Base-by-base conservation (phyloP, 2,113 vertebrate species). In the Dissostichus mawsoni region DNA sequence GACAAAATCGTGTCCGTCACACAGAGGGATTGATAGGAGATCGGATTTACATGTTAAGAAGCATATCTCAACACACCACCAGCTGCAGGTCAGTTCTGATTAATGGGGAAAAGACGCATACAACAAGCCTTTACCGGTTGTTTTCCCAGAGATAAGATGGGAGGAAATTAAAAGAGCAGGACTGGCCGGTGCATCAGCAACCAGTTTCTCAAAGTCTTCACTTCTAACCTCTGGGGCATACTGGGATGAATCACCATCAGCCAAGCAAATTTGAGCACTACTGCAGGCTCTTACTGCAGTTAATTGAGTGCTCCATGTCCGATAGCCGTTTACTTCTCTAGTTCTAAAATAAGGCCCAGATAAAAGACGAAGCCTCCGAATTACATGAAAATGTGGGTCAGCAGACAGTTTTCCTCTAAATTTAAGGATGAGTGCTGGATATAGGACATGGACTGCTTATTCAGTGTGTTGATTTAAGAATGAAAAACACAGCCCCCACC, bases 231-330 rank as follows among this genome's bases (percentile, higher is more conserved):
- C 71, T 25, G 50, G 88, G 84, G 76, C 57, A 76, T 41, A 69
- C 44, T 45, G 72, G 72, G 79, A 92, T 89, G 85, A 91, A 87
- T 91, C 87, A 88, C 86, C 80, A 82, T 80, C 78, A 76, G 50
- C 44, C 70, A 51, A 68, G 77, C 67, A 89, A 83, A 92, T 83
- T 20, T 87, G 33, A 82, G 72, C 64, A 56, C 78, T 16, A 69
- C 86, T 93, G 83, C 75, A 84, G 76, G 69, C 75, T 71, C 57
- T 73, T 65, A 45, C 69, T 74, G 86, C 74, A 55, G 67, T 68
- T 87, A 88, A 87, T 78, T 85, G 18, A 90, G 75, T 74, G 61
- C 83, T 84, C 53, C 16, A 10, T 62, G 65, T 73, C 58, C 17
- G 36, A 63, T 75, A 74, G 57, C 23, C 50, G 33, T 76, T 87